Evolutionary conservation across 2,888 invertebrate species (phyloP).

Genomic region (Venusia cambrica): DNA sequence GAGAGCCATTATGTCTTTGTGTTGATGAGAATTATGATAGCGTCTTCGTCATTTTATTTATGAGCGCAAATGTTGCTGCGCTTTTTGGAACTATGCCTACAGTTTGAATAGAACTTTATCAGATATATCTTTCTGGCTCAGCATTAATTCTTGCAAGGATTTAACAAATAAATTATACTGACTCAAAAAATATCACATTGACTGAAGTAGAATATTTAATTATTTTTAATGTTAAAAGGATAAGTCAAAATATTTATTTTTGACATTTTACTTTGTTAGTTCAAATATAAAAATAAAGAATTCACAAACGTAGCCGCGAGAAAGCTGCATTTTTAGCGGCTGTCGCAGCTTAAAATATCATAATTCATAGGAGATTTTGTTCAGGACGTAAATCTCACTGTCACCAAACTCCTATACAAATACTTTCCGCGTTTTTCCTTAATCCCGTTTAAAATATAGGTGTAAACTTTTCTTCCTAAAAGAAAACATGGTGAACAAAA

Average conservation of each 20-base stretch:
- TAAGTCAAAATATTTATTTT: conserved; percentile 1
- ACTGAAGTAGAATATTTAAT: background rate
- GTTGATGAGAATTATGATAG: conserved; percentile 53
- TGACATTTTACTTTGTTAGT: conserved; percentile 2
- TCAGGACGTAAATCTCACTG: conserved; percentile 56
- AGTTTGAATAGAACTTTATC: background rate
- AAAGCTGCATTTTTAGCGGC: conserved; percentile 64
- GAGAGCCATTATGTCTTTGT: conserved; percentile 55
- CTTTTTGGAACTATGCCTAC: conserved; percentile 14
- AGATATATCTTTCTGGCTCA: no score
- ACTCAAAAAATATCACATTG: no score
- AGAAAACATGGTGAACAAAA: conserved; percentile 14
- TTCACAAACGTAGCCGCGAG: conserved; percentile 42
- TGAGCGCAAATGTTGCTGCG: conserved; percentile 42
- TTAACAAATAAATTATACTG: no score
- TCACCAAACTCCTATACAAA: conserved; percentile 46
- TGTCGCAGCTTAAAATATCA: conserved; percentile 57
- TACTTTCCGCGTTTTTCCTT: conserved; percentile 39
- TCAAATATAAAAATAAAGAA: conserved; percentile 21
- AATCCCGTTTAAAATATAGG: conserved; percentile 34
- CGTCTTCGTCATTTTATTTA: conserved; percentile 46
- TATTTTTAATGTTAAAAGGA: background rate
- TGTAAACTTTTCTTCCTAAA: conserved; percentile 23
- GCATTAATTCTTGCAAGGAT: no score
- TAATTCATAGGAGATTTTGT: conserved; percentile 64